A percentile compares a stretch with the other conserved stretches of the same genome.
Conservation (phyloP, 2,797 vertebrate genomes). For the Sebastes paucispinis region DNA sequence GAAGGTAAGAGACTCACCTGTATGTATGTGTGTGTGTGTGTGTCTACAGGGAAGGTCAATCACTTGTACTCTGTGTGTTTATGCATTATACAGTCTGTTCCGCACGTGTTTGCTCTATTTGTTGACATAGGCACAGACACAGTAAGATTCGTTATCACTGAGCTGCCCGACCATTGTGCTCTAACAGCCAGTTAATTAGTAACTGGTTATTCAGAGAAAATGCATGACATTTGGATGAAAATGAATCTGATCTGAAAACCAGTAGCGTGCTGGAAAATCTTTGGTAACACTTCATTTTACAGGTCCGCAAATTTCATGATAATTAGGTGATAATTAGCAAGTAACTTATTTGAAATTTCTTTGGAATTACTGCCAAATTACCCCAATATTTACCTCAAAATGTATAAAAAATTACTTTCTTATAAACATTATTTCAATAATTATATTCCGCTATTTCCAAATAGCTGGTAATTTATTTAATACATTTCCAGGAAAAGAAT, state of each 20-base stretch:
- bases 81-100: neutral
- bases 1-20: slow-evolving; percentile 86
- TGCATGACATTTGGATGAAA: neutral
- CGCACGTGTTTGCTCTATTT: slow-evolving; percentile 21
- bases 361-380: too few relatives aligned
- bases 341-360: too few relatives aligned
- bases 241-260: neutral
- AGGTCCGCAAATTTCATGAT: too few relatives aligned
- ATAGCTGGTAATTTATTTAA: too few relatives aligned
- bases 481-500: too few relatives aligned
- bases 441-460: too few relatives aligned
- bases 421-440: too few relatives aligned
- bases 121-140: slow-evolving; percentile 1
- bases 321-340: too few relatives aligned
- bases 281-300: neutral
- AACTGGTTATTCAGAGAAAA: slow-evolving; percentile 23
- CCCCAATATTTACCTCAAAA: too few relatives aligned
- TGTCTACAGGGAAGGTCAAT: slow-evolving; percentile 9
- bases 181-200: slow-evolving; percentile 50
- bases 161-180: neutral
- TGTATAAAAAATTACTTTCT: too few relatives aligned
- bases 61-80: slow-evolving; percentile 15
- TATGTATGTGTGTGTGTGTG: neutral
- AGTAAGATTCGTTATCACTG: slow-evolving; percentile 22
- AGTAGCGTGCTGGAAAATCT: neutral